These are phyloP conservation scores for Epinephelus coioides DNA, from an alignment of 2,797 vertebrate genomes.

Conservation along the genomic window DNA sequence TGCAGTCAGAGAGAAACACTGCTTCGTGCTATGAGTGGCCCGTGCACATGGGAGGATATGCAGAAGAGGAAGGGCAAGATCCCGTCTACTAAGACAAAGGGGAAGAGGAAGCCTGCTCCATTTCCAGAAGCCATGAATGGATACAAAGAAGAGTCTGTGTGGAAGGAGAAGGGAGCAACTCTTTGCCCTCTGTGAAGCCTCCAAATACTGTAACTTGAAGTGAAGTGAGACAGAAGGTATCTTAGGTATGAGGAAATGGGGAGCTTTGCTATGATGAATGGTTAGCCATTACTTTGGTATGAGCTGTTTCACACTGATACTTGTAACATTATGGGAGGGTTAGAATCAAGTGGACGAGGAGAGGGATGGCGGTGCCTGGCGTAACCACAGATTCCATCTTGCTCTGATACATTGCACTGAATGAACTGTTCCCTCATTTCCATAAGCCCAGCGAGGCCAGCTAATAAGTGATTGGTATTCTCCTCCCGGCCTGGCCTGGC, in stretches of 20 bases:
- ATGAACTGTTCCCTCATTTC: constrained; percentile 71
- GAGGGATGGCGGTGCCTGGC: constrained; percentile 39
- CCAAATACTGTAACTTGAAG: constrained; percentile 9
- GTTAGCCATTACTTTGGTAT: constrained; percentile 33
- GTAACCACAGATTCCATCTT: constrained; percentile 48
- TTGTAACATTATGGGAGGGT: constrained; percentile 12
- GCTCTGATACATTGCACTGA: constrained; percentile 61
- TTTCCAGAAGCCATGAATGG: constrained; percentile 37
- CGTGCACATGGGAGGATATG: background rate
- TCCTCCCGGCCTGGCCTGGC: constrained; percentile 58
- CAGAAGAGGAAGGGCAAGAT: constrained; percentile 36
- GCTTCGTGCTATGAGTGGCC: constrained; percentile 39
- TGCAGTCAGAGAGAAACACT: constrained; percentile 26
- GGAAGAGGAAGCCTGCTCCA: constrained; percentile 24
- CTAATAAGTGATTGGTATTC: constrained; percentile 83
- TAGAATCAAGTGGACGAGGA: constrained; percentile 24
- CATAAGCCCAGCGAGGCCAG: constrained; percentile 62
- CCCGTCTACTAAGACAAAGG: constrained; percentile 30
- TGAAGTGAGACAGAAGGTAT: constrained; percentile 28
- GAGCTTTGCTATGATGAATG: constrained; percentile 38
- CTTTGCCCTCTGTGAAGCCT: constrained; percentile 12
- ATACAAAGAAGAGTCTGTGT: constrained; percentile 22
- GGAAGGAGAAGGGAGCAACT: constrained; percentile 14
- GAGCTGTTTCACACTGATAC: constrained; percentile 36
- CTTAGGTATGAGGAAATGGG: constrained; percentile 32